These are phyloP conservation scores for Scomber colias DNA, from an alignment of 2,113 vertebrate species.

Conservation along the genomic window DNA sequence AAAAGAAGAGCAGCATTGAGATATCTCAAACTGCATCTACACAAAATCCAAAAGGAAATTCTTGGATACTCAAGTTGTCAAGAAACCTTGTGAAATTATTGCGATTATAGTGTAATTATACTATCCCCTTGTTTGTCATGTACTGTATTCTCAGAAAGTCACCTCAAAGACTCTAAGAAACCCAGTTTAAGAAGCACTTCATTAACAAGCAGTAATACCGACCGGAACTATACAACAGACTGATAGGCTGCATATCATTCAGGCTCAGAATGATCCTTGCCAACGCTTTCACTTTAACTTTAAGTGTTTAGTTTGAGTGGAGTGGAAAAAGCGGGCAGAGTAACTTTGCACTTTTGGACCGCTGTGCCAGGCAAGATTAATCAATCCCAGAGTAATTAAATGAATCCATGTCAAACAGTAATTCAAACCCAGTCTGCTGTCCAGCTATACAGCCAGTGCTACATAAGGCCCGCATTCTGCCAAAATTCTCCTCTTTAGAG, in stretches of 20 bases:
- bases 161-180: neutral
- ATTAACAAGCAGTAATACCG: neutral
- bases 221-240: neutral
- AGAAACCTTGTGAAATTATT: no score
- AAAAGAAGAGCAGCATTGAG: no score
- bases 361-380: slow-evolving; percentile 52
- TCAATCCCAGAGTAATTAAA: slow-evolving; percentile 64
- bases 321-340: slow-evolving; percentile 43
- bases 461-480: slow-evolving; percentile 54
- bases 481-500: slow-evolving; percentile 56
- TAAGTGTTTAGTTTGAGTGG: slow-evolving; percentile 46
- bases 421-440: slow-evolving; percentile 46
- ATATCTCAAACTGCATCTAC: no score
- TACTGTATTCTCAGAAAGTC: neutral
- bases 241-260: slow-evolving; percentile 5
- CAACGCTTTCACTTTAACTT: slow-evolving; percentile 59
- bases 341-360: slow-evolving; percentile 53
- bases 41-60: no score
- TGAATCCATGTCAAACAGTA: slow-evolving; percentile 69
- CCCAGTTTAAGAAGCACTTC: neutral
- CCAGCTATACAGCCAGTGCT: slow-evolving; percentile 41
- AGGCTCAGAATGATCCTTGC: neutral
- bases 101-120: neutral
- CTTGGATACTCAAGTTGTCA: no score
- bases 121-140: neutral